Conservation (phyloP, 2,797 vertebrate species). For the Aldrovandia affinis region DNA sequence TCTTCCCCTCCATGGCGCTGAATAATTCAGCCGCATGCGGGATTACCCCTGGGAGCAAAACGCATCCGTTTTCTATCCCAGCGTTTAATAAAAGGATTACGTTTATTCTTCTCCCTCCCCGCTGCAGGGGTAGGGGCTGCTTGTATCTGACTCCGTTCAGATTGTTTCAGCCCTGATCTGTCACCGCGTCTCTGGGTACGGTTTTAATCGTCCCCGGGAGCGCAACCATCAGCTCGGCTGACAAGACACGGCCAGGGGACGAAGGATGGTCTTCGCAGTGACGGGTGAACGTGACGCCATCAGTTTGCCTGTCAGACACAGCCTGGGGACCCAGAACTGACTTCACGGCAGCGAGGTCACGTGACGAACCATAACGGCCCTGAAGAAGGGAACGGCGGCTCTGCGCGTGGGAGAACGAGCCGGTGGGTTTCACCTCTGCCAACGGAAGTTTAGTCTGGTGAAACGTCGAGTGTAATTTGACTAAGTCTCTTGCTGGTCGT, state of each 20-base stretch:
- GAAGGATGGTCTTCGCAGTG: neutral
- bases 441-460: neutral
- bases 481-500: no score
- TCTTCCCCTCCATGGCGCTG: neutral
- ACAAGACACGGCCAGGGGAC: neutral
- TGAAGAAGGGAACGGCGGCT: neutral
- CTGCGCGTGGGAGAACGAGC: neutral
- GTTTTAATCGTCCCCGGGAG: neutral
- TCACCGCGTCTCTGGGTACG: neutral
- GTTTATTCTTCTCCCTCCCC: neutral
- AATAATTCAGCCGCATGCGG: neutral
- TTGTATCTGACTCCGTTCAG: neutral
- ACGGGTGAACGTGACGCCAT: neutral
- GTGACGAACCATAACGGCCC: neutral
- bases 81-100: constrained; percentile 6
- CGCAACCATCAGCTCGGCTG: neutral
- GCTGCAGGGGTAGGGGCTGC: neutral
- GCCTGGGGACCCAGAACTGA: neutral
- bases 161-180: neutral
- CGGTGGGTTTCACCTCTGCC: neutral
- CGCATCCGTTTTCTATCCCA: neutral
- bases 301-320: neutral
- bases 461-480: neutral
- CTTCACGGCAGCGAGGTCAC: neutral
- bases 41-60: neutral